Evolutionary conservation across 1,140 invertebrate genomes (phyloP).

Genomic region (Drosophila baimaii): DNA sequence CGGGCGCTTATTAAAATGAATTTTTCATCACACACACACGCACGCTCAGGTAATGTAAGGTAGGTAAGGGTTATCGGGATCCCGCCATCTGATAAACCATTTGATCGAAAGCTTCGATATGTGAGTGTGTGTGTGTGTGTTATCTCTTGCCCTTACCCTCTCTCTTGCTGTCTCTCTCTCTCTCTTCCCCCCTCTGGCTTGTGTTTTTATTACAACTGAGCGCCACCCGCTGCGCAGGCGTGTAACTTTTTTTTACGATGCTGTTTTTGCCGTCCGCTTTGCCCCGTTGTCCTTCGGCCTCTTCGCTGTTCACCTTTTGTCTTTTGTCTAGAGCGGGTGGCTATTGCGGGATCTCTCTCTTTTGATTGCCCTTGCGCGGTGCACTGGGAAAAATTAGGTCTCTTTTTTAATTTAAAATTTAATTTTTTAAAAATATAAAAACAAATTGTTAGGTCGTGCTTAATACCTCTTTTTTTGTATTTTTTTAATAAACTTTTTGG

Average conservation of each 20-base stretch:
- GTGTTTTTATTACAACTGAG: conserved; percentile 69
- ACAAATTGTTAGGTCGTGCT: too few relatives aligned
- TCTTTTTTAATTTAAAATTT: too few relatives aligned
- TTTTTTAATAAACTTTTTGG: too few relatives aligned
- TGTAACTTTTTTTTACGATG: conserved; percentile 65
- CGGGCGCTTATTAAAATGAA: conserved; percentile 82
- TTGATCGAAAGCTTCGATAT: conserved; percentile 82
- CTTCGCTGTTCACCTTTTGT: conserved; percentile 25
- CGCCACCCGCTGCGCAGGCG: conserved; percentile 78
- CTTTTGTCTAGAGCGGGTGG: conserved; percentile 57
- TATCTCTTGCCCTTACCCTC: conserved; percentile 1
- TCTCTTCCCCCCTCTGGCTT: neutral
- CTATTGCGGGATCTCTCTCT: neutral
- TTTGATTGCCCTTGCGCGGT: neutral
- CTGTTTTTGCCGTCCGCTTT: conserved; percentile 35
- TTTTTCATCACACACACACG: conserved; percentile 70
- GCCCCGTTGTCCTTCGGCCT: conserved; percentile 42
- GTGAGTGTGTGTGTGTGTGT: conserved; percentile 36
- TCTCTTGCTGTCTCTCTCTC: neutral
- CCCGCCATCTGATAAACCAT: conserved; percentile 61
- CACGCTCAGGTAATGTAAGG: neutral
- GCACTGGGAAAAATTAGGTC: conserved; percentile 19
- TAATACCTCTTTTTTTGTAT: too few relatives aligned
- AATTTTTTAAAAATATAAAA: too few relatives aligned
- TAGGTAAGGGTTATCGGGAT: too few relatives aligned